Evolutionary conservation across 2,797 vertebrate species (phyloP).

Genomic region (Avahi laniger): DNA sequence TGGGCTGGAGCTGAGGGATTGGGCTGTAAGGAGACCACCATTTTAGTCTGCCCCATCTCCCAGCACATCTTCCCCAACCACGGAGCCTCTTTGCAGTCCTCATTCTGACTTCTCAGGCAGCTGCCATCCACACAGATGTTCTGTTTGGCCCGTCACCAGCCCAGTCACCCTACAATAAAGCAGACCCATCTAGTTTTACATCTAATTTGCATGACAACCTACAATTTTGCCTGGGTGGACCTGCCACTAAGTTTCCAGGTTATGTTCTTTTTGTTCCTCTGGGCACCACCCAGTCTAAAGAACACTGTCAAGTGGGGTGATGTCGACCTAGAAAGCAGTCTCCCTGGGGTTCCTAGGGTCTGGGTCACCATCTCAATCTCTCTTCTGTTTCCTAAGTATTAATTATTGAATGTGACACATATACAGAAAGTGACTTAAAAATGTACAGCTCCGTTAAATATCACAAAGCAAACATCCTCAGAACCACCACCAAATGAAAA

Average conservation of each 20-base stretch:
- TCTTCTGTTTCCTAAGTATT: not conserved
- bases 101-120: not conserved
- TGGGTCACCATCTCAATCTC: not conserved
- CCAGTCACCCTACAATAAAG: not conserved
- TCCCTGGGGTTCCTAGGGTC: not conserved
- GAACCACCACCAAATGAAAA: not conserved
- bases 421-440: not conserved
- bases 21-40: not conserved
- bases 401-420: not conserved
- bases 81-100: not conserved
- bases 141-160: not conserved
- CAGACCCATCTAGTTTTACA: not conserved
- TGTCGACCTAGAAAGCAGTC: not conserved
- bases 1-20: not conserved
- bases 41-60: not conserved
- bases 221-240: not conserved
- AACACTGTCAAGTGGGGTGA: not conserved
- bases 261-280: not conserved
- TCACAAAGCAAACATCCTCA: not conserved
- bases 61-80: not conserved
- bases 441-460: not conserved
- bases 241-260: not conserved
- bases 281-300: not conserved
- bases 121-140: not conserved
- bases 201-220: not conserved